A percentile compares a stretch with the other conserved stretches of the same genome.
Evolutionary conservation across 2,113 vertebrate genomes (phyloP).

Genomic region (Atractosteus spatula): DNA sequence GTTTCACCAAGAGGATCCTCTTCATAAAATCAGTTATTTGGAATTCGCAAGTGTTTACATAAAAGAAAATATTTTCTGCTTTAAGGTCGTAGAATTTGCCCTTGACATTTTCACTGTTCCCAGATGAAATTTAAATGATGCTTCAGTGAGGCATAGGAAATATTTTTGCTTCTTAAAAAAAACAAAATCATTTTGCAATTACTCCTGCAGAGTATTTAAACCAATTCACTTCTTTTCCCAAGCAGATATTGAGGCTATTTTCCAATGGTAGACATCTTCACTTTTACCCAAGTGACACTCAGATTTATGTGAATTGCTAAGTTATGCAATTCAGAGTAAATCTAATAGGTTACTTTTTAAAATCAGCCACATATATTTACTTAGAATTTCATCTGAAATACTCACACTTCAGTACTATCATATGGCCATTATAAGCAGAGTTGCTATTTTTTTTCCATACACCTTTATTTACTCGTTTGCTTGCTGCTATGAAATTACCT

Average conservation of each 20-base stretch:
- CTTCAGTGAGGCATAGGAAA: slow-evolving; percentile 6
- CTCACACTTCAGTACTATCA: too few species aligned
- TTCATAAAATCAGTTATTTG: too few species aligned
- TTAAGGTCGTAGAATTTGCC: background rate
- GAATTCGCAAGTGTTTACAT: too few species aligned
- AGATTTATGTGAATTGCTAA: slow-evolving; percentile 25
- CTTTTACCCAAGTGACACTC: slow-evolving; percentile 7
- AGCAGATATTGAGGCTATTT: background rate
- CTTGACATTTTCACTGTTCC: background rate
- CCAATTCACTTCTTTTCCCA: slow-evolving; percentile 2
- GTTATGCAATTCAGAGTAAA: slow-evolving; percentile 33
- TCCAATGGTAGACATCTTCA: background rate
- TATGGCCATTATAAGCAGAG: too few species aligned
- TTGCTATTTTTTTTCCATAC: too few species aligned
- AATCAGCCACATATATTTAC: slow-evolving; percentile 19
- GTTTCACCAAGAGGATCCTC: too few species aligned
- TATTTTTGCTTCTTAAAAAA: background rate
- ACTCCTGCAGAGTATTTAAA: slow-evolving; percentile 1
- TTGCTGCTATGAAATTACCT: too few species aligned
- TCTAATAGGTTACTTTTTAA: slow-evolving; percentile 14
- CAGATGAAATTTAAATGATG: background rate
- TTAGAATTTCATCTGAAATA: too few species aligned
- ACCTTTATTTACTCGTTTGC: too few species aligned
- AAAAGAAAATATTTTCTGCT: background rate
- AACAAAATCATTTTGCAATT: background rate